phyloP scores from a whole-genome alignment of 2,888 invertebrate species.

The Cephus rjabovi region DNA sequence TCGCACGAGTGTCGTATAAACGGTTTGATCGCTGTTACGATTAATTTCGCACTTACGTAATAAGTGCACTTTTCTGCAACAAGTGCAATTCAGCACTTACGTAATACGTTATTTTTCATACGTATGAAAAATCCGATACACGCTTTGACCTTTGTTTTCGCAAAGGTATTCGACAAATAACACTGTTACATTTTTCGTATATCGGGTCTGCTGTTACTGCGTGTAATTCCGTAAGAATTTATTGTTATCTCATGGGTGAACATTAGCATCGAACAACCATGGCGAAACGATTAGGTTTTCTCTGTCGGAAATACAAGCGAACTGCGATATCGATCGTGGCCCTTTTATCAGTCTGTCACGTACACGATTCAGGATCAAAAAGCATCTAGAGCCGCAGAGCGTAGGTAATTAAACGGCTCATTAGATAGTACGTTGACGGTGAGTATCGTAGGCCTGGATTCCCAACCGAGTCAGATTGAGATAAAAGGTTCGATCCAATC shows the following conservation, averaged over 20 bases:
- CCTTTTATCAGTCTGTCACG: neutral
- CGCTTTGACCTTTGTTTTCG: neutral
- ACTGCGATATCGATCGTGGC: neutral
- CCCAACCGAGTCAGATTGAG: neutral
- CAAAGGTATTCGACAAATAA: neutral
- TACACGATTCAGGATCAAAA: neutral
- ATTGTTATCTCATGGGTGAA: neutral
- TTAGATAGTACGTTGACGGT: neutral
- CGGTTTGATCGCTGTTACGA: neutral
- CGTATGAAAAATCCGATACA: neutral
- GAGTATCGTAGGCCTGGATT: neutral
- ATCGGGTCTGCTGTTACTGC: neutral
- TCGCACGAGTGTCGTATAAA: neutral
- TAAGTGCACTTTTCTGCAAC: too few species aligned
- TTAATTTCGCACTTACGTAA: neutral
- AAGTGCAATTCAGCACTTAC: too few species aligned
- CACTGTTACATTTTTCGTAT: neutral
- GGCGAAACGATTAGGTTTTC: neutral
- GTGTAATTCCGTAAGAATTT: neutral
- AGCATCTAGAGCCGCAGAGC: neutral
- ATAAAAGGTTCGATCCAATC: neutral
- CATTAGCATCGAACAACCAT: neutral
- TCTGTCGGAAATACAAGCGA: neutral
- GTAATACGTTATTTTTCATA: too few species aligned
- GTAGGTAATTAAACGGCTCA: neutral